Base-by-base conservation (phyloP, 2,797 vertebrate genomes). In the Eremophila alpestris region DNA sequence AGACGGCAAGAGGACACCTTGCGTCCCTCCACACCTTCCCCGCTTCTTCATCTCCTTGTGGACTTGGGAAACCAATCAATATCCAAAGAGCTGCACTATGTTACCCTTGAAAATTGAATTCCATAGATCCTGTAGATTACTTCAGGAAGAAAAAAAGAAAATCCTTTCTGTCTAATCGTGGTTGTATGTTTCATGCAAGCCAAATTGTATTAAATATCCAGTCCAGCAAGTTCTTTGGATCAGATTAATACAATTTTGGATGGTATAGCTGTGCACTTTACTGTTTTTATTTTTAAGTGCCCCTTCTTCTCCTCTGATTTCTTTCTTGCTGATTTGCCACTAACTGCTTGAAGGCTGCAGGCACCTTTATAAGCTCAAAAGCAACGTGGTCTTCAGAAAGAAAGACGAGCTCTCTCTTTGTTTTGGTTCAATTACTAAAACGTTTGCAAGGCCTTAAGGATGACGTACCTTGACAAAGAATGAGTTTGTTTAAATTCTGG, bases 1-100 rank as follows among this genome's bases (percentile, higher is more conserved):
- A 80, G 76, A 91, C 24, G 54, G 70, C 55, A 71, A 7, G 18
- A 90, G 73, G 78, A 83, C 76, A 94, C 83, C 69, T 85, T 95
- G 92, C 85, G 73, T 70, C 74, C 93, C 60, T 93, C 74, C 51
- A 73, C 74, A 94, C 63, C 83, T 87, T 36, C 49, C 40, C 62
- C 5, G 38, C 69, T 88, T 83, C 93, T 93, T 94, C 73, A 62
- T 94, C 90, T 96, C 84, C 79, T 96, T 80, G 94, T 93, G 91
- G 92, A 95, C 89, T 90, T 94, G 86, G 84, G 90, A 97, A 94
- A 93, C 65, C 19, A 41, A 94, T 96, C 90, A 89, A 93, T 97
- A 97, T 96, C 98, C 98, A 98, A 98, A 98, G 98, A 98, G 97
- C 97, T 97, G 94, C 97, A 96, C 96, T 97, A 97, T 94, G 94